These are phyloP conservation scores for Bimastos eiseni DNA, from an alignment of 2,888 invertebrate species.

Conservation along the genomic window DNA sequence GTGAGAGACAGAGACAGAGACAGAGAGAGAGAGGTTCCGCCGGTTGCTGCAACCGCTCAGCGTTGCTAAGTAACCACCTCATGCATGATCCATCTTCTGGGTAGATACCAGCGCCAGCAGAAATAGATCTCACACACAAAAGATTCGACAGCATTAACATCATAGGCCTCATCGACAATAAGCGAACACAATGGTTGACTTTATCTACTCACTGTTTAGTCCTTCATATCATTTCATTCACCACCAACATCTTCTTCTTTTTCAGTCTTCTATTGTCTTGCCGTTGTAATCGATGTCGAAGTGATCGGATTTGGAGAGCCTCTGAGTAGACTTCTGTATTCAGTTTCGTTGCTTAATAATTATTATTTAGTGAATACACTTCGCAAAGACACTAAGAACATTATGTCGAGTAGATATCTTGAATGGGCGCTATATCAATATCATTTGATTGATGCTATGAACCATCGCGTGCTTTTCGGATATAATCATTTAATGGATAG, in stretches of 20 bases:
- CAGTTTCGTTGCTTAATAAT: too few species aligned
- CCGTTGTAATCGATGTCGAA: too few species aligned
- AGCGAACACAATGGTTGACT: background rate
- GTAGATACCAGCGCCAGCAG: background rate
- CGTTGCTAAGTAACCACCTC: background rate
- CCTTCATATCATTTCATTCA: background rate
- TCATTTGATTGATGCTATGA: too few species aligned
- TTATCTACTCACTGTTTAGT: background rate
- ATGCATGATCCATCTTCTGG: background rate
- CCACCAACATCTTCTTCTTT: background rate
- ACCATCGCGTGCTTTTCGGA: background rate
- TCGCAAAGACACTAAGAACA: too few species aligned
- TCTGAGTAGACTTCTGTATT: too few species aligned
- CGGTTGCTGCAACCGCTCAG: slow-evolving; percentile 4
- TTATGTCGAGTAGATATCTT: too few species aligned
- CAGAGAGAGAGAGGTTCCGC: too few species aligned
- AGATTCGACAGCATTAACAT: background rate
- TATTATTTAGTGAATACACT: too few species aligned
- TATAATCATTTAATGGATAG: background rate
- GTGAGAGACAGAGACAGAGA: background rate
- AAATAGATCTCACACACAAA: background rate
- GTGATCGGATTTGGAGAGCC: too few species aligned
- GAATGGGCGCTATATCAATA: too few species aligned
- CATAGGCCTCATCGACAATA: background rate
- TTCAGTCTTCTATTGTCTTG: too few species aligned